Evolutionary conservation across 2,113 vertebrate species (phyloP).

Genomic region (Galbula dea): DNA sequence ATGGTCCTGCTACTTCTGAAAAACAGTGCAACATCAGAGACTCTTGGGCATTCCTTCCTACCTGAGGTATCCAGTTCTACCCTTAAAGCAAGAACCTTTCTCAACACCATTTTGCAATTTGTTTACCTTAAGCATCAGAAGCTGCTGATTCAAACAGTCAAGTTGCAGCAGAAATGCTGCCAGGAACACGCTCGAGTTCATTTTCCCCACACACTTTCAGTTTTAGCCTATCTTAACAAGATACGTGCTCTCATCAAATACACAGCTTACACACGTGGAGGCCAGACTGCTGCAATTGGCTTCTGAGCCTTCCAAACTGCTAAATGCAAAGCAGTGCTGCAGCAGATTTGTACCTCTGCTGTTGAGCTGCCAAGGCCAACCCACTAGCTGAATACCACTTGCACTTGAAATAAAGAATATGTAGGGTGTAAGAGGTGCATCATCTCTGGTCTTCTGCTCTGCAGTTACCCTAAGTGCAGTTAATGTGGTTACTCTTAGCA

Average conservation of each 20-base stretch:
- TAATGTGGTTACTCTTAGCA: neutral
- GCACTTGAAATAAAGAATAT: neutral
- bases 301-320: neutral
- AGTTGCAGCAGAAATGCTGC: neutral
- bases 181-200: neutral
- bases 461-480: neutral
- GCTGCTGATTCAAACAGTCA: neutral
- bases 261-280: neutral
- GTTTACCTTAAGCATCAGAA: neutral
- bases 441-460: neutral
- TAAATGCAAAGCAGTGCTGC: neutral
- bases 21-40: neutral
- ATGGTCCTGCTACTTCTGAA: neutral
- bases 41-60: neutral
- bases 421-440: neutral
- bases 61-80: neutral
- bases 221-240: conserved; percentile 1
- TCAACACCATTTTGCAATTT: neutral
- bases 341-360: neutral
- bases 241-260: neutral
- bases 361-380: neutral
- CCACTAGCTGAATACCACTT: neutral
- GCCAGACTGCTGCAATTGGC: neutral
- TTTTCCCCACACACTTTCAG: neutral
- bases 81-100: neutral